Evolutionary conservation across 2,113 vertebrate genomes (phyloP).

Genomic region (Festucalex cinctus): DNA sequence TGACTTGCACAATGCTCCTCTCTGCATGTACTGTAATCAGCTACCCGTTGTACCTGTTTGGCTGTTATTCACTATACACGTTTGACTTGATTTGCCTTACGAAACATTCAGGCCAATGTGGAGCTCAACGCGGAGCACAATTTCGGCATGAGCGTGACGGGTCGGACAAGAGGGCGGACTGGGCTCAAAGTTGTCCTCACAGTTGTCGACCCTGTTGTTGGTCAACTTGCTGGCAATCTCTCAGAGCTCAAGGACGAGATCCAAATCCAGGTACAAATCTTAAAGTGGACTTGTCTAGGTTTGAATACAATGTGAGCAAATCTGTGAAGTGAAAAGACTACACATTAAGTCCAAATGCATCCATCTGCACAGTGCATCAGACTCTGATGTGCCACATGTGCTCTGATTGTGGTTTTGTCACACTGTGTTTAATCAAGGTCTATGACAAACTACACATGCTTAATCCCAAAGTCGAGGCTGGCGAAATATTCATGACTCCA

Average conservation of each 20-base stretch:
- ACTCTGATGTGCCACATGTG: constrained; percentile 33
- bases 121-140: constrained; percentile 80
- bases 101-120: constrained; percentile 75
- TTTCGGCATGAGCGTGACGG: constrained; percentile 87
- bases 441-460: constrained; percentile 86
- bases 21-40: constrained; percentile 17
- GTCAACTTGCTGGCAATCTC: constrained; percentile 74
- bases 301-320: background rate
- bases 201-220: constrained; percentile 69
- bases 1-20: constrained; percentile 26
- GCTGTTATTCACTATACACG: constrained; percentile 12
- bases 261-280: constrained; percentile 84
- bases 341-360: constrained; percentile 46
- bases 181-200: constrained; percentile 84
- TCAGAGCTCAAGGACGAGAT: constrained; percentile 85
- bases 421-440: constrained; percentile 72
- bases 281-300: background rate
- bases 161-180: constrained; percentile 81
- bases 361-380: constrained; percentile 44
- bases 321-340: constrained; percentile 39
- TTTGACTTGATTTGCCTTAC: constrained; percentile 51
- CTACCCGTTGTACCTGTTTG: constrained; percentile 12
- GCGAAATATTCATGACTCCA: constrained; percentile 79
- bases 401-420: constrained; percentile 36
- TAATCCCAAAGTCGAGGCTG: constrained; percentile 76